Evolutionary conservation across 2,888 invertebrate species (phyloP).

Genomic region (Andricus curvator): DNA sequence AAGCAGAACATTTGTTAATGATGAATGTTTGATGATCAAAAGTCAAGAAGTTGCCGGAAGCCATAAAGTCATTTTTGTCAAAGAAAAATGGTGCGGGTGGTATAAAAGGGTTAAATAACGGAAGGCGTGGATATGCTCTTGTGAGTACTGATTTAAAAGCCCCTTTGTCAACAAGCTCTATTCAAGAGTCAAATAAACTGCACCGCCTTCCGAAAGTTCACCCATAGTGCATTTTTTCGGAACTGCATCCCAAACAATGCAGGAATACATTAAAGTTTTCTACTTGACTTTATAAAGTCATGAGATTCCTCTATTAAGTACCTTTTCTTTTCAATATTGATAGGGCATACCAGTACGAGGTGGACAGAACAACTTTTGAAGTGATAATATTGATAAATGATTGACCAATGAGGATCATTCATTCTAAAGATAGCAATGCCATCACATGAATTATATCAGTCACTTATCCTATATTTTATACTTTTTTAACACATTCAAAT

Average conservation of each 20-base stretch:
- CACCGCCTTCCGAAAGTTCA: conserved; percentile 24
- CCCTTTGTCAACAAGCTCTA: conserved; percentile 30
- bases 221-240: conserved; percentile 31
- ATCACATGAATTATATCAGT: too few species aligned
- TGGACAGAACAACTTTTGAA: too few species aligned
- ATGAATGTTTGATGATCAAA: not conserved
- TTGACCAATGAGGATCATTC: too few species aligned
- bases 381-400: too few species aligned
- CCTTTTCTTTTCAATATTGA: too few species aligned
- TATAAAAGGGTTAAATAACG: conserved; percentile 33
- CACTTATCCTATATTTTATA: too few species aligned
- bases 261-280: not conserved
- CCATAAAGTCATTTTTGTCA: conserved; percentile 15
- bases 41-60: conserved; percentile 23
- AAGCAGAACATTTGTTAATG: not conserved
- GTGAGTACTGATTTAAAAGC: conserved; percentile 22
- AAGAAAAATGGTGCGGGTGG: conserved; percentile 35
- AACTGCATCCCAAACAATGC: not conserved
- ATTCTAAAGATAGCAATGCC: too few species aligned
- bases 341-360: too few species aligned
- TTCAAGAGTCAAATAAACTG: conserved; percentile 36
- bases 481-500: too few species aligned
- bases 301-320: too few species aligned
- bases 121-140: conserved; percentile 32
- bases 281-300: not conserved